Percentiles rank a stretch among this genome's conserved stretches.
phyloP scores from a whole-genome alignment of 2,113 vertebrate species.

The Sylvilagus bachmani region DNA sequence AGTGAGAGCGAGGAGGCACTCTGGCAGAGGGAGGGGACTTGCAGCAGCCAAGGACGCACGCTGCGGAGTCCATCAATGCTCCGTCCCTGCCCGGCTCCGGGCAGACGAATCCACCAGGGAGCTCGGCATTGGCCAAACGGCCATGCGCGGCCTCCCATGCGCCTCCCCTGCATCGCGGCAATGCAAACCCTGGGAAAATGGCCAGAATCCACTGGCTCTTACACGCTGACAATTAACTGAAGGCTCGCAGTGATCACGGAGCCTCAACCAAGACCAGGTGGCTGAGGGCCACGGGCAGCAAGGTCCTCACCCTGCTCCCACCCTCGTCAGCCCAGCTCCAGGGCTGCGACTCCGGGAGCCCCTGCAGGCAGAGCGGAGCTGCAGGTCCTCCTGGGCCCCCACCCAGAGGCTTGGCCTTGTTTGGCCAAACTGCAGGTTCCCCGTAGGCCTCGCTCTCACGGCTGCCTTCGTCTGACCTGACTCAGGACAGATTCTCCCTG shows the following conservation, averaged over 20 bases:
- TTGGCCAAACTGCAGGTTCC: neutral
- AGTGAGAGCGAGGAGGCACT: no score
- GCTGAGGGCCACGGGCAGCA: neutral
- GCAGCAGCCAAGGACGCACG: neutral
- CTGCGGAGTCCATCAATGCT: neutral
- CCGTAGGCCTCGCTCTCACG: neutral
- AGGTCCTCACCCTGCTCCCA: neutral
- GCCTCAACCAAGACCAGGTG: neutral
- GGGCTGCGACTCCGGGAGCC: no score
- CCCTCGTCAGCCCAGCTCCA: accelerated
- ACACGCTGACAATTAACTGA: neutral
- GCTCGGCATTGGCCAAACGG: neutral
- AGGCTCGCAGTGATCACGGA: neutral
- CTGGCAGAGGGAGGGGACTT: neutral
- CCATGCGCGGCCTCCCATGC: neutral
- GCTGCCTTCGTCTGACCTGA: neutral
- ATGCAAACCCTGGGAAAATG: neutral
- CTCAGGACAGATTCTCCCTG: neutral
- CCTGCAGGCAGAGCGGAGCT: neutral
- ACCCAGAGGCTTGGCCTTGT: neutral
- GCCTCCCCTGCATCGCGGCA: neutral
- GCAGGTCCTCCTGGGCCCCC: neutral
- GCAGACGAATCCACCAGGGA: neutral
- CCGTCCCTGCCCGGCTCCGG: neutral
- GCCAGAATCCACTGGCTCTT: neutral